Conservation (phyloP, 2,113 vertebrate genomes). For the Gorsachius goisagi region DNA sequence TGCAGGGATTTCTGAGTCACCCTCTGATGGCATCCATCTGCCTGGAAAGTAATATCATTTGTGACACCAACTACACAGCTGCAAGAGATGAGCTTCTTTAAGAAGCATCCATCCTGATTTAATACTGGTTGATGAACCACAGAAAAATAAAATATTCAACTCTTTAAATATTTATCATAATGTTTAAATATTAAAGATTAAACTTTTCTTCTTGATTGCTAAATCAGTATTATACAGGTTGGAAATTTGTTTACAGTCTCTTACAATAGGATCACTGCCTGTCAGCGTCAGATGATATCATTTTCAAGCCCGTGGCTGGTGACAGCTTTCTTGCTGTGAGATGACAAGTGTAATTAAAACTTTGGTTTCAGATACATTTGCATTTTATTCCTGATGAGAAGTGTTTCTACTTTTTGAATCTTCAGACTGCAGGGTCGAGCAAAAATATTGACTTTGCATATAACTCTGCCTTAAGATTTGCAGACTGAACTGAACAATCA, state of each 20-base stretch:
- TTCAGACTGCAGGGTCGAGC: neutral
- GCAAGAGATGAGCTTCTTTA: neutral
- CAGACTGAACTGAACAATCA: neutral
- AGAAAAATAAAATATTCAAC: neutral
- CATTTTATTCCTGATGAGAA: neutral
- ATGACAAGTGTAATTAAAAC: slow-evolving; percentile 51
- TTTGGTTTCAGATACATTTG: neutral
- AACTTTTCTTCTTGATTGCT: neutral
- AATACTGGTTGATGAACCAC: neutral
- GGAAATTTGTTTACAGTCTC: slow-evolving; percentile 32
- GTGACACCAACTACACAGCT: neutral
- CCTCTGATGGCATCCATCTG: neutral
- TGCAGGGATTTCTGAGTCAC: neutral
- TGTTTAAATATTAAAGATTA: slow-evolving; percentile 40
- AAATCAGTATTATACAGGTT: neutral
- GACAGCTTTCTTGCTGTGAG: slow-evolving; percentile 8
- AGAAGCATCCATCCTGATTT: neutral
- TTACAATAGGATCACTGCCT: neutral
- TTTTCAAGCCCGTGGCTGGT: slow-evolving; percentile 14
- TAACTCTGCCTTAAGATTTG: neutral
- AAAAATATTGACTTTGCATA: neutral
- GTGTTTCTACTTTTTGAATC: neutral
- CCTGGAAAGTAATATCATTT: neutral
- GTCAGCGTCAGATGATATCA: neutral
- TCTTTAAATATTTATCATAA: slow-evolving; percentile 24